Percentiles rank a stretch among this genome's conserved stretches.
Evolutionary conservation across 2,888 invertebrate genomes (phyloP).

Genomic region (Noctua janthina): DNA sequence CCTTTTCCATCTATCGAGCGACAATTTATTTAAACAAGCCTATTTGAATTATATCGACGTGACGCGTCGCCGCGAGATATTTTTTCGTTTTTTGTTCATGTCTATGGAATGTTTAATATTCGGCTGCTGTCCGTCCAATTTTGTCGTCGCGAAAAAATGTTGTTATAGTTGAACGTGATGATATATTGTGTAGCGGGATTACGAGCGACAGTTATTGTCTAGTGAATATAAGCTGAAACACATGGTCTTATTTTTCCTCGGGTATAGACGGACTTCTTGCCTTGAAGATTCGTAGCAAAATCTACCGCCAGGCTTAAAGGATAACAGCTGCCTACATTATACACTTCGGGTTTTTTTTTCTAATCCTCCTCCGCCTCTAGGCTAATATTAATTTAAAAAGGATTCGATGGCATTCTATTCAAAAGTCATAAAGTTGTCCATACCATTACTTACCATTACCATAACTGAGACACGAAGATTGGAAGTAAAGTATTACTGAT

Average conservation of each 20-base stretch:
- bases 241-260: slow-evolving; percentile 7
- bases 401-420: neutral
- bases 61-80: slow-evolving; percentile 16
- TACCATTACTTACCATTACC: no score
- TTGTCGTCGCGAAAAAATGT: slow-evolving; percentile 40
- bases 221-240: slow-evolving; percentile 3
- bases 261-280: neutral
- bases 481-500: neutral
- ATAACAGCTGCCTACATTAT: neutral
- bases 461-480: neutral
- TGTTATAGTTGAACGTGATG: slow-evolving; percentile 40
- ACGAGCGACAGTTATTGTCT: slow-evolving; percentile 30
- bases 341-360: neutral
- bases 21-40: slow-evolving; percentile 62
- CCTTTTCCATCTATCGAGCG: slow-evolving; percentile 45
- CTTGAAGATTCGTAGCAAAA: neutral
- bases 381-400: neutral
- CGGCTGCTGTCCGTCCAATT: slow-evolving; percentile 54
- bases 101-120: slow-evolving; percentile 55
- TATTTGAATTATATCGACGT: slow-evolving; percentile 56
- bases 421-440: neutral
- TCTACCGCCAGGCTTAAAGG: neutral
- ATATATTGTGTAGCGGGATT: slow-evolving; percentile 33
- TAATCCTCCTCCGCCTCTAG: neutral
- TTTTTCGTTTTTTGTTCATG: slow-evolving; percentile 28